phyloP scores from a whole-genome alignment of 2,113 vertebrate species.

The Chloebia gouldiae region DNA sequence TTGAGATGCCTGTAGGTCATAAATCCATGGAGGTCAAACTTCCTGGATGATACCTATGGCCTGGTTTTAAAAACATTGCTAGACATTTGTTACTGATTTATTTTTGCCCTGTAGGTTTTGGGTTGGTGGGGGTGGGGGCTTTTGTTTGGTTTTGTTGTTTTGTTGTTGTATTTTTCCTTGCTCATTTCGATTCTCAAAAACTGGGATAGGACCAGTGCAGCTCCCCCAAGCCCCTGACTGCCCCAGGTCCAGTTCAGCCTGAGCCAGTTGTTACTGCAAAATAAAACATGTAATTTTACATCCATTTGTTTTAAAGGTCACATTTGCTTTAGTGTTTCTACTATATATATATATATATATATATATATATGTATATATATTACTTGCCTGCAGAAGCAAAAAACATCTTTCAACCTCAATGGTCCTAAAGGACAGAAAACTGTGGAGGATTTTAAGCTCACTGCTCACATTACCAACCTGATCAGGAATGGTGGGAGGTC shows the following conservation, averaged over 20 bases:
- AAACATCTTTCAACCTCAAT: background rate
- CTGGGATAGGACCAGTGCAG: background rate
- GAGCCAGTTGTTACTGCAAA: background rate
- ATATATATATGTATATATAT: background rate
- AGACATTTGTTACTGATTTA: background rate
- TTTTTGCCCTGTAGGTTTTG: background rate
- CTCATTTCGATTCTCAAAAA: background rate
- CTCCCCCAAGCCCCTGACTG: background rate
- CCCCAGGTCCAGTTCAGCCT: background rate
- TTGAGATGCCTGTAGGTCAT: background rate
- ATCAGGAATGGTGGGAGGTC: background rate
- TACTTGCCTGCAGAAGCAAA: background rate
- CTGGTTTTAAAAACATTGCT: background rate
- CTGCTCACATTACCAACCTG: accelerated
- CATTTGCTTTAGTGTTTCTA: background rate
- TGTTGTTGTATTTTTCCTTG: background rate
- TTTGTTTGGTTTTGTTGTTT: background rate
- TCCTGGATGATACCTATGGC: background rate
- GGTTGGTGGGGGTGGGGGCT: accelerated
- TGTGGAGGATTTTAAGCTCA: background rate
- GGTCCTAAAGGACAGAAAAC: background rate
- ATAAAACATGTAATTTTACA: background rate
- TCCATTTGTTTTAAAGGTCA: background rate
- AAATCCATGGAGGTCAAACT: background rate
- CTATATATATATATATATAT: background rate